Percentiles rank a stretch among this genome's conserved stretches.
These are phyloP conservation scores for Plecturocebus donacophilus DNA, from an alignment of 2,113 vertebrate species.

Conservation along the genomic window DNA sequence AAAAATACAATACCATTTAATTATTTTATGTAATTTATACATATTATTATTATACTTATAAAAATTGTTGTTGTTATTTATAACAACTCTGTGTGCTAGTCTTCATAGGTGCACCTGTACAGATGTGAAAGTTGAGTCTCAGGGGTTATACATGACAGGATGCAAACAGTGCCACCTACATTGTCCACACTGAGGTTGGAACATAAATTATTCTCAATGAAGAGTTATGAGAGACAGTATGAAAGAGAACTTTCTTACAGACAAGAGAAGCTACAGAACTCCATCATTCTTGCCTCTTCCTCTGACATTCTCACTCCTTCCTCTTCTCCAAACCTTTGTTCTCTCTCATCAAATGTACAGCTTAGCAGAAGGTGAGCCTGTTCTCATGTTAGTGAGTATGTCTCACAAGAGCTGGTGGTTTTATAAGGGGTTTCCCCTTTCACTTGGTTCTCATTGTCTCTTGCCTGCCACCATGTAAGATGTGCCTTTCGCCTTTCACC, in stretches of 20 bases:
- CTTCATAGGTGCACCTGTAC: not conserved
- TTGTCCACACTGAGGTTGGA: not conserved
- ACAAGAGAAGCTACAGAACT: accelerated
- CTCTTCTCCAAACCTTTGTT: not conserved
- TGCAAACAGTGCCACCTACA: accelerated
- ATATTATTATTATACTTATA: not conserved
- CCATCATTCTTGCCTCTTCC: not conserved
- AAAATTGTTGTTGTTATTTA: not conserved
- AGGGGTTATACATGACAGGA: accelerated
- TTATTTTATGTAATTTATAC: not conserved
- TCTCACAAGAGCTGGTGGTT: too few relatives aligned
- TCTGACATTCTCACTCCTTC: accelerated
- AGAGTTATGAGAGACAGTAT: accelerated
- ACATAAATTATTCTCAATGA: not conserved
- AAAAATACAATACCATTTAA: not conserved
- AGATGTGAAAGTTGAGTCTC: not conserved
- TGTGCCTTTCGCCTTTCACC: too few relatives aligned
- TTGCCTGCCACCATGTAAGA: too few relatives aligned
- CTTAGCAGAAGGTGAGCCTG: too few relatives aligned
- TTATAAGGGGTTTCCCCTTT: too few relatives aligned
- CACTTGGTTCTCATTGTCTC: too few relatives aligned
- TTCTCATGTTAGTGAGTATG: too few relatives aligned
- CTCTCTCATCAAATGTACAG: too few relatives aligned
- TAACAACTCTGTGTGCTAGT: not conserved
- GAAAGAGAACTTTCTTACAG: accelerated